A percentile compares a stretch with the other conserved stretches of the same genome.
phyloP scores from a whole-genome alignment of 2,888 invertebrate species.

The Boloria euphrosyne region DNA sequence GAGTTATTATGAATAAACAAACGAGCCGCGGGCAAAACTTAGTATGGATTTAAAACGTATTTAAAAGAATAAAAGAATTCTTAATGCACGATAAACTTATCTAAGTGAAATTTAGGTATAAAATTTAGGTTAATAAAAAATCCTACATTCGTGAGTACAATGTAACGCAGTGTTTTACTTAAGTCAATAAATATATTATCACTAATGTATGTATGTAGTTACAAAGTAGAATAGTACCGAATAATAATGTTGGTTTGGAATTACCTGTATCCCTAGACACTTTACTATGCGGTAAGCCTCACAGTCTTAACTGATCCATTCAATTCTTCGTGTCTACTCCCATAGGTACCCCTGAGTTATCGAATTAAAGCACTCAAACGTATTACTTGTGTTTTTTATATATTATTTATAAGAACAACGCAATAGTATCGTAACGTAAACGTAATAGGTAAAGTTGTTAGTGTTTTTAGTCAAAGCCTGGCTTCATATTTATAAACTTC shows the following conservation, averaged over 20 bases:
- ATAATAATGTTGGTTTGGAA: slow-evolving; percentile 58
- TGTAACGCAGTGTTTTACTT: too few relatives aligned
- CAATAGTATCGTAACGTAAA: too few relatives aligned
- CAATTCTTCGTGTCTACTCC: slow-evolving; percentile 29
- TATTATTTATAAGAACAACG: background rate
- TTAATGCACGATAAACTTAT: too few relatives aligned
- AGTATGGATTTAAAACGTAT: too few relatives aligned
- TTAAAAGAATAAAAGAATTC: too few relatives aligned
- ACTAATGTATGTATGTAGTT: slow-evolving; percentile 52
- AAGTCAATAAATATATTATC: slow-evolving; percentile 59
- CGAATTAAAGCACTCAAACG: slow-evolving; percentile 22
- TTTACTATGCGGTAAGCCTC: slow-evolving; percentile 58
- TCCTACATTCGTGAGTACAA: too few relatives aligned
- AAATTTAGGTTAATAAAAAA: too few relatives aligned
- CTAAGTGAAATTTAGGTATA: too few relatives aligned
- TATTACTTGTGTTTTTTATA: background rate
- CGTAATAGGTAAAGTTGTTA: background rate
- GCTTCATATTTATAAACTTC: slow-evolving; percentile 32
- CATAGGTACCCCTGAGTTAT: slow-evolving; percentile 24
- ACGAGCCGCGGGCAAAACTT: too few relatives aligned
- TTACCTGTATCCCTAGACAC: slow-evolving; percentile 56
- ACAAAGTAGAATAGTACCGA: slow-evolving; percentile 56
- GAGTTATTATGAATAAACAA: too few relatives aligned
- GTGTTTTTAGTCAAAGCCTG: slow-evolving; percentile 44
- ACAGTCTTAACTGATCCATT: slow-evolving; percentile 41